Conservation (phyloP, 2,113 vertebrate species). For the Cheirogaleus medius region DNA sequence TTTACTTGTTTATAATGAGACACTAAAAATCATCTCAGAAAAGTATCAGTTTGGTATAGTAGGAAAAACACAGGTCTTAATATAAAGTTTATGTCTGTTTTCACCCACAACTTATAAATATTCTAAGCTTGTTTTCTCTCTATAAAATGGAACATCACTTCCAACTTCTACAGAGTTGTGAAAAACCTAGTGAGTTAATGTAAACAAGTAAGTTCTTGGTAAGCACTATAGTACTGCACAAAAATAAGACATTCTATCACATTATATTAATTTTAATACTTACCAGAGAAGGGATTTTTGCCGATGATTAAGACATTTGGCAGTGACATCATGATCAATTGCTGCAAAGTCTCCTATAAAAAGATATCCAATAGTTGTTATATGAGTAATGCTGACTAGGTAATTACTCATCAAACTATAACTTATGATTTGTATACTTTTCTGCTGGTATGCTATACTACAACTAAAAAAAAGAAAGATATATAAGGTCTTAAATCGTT, state of each 20-base stretch:
- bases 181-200: background rate
- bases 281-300: conserved; percentile 94
- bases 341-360: conserved; percentile 95
- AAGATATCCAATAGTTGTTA: conserved; percentile 42
- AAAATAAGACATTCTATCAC: background rate
- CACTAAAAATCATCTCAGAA: conserved; percentile 41
- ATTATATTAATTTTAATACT: conserved; percentile 73
- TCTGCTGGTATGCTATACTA: background rate
- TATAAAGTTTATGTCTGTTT: background rate
- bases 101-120: background rate
- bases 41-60: background rate
- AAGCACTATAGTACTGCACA: background rate
- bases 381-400: background rate
- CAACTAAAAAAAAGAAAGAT: background rate
- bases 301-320: conserved; percentile 96
- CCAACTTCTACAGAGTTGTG: background rate
- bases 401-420: conserved; percentile 13
- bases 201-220: conserved; percentile 16
- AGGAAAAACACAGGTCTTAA: background rate
- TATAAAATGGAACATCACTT: conserved; percentile 7
- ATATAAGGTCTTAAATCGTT: background rate
- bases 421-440: background rate
- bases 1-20: background rate
- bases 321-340: conserved; percentile 98
- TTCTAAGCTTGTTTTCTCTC: background rate